phyloP scores from a whole-genome alignment of 2,888 invertebrate genomes.

The Sycophila texana region DNA sequence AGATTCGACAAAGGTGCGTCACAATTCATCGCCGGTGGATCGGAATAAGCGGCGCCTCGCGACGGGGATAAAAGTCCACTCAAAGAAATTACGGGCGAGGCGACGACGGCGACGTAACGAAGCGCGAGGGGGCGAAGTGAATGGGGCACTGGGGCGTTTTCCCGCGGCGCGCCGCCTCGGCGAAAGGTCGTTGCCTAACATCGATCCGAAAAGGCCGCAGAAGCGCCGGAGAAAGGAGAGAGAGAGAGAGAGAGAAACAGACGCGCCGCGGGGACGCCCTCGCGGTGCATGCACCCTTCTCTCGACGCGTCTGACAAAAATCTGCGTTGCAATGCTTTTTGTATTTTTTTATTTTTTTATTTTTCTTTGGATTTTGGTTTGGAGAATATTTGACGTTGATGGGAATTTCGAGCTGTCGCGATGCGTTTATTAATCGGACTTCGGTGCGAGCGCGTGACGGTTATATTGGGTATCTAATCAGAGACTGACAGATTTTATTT shows the following conservation, averaged over 20 bases:
- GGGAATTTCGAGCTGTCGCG: too few species aligned
- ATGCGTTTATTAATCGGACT: too few species aligned
- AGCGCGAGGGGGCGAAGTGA: constrained; percentile 51
- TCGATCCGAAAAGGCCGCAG: constrained; percentile 7
- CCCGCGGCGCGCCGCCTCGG: constrained; percentile 44
- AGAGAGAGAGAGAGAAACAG: constrained; percentile 47
- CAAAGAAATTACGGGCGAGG: constrained; percentile 28
- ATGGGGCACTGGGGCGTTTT: constrained; percentile 62
- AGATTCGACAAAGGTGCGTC: neutral
- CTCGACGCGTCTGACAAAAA: neutral
- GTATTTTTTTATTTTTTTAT: too few species aligned
- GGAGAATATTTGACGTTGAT: too few species aligned
- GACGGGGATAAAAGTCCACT: neutral
- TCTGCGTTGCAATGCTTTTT: neutral
- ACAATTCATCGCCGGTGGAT: neutral
- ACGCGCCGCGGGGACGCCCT: neutral
- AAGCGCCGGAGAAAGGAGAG: constrained; percentile 33
- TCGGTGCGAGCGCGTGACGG: too few species aligned
- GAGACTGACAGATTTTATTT: too few species aligned
- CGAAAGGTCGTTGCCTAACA: constrained; percentile 33
- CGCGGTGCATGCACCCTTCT: neutral
- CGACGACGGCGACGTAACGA: constrained; percentile 57
- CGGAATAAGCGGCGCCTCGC: too few species aligned
- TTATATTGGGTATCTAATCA: too few species aligned
- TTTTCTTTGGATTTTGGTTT: too few species aligned